These are phyloP conservation scores for Ormyrus labotus DNA, from an alignment of 2,888 invertebrate genomes.

Conservation along the genomic window DNA sequence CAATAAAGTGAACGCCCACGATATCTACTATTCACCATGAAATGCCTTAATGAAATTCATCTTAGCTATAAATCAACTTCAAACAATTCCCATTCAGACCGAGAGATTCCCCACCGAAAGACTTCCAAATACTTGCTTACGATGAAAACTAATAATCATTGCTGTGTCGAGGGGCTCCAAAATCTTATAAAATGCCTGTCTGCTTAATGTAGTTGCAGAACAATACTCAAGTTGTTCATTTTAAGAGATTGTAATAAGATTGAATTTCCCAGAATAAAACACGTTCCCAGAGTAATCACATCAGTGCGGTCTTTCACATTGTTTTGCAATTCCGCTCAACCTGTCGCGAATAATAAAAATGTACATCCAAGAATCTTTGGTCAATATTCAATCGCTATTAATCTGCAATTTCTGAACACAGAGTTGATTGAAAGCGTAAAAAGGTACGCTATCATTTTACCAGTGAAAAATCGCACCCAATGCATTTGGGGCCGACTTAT, in stretches of 20 bases:
- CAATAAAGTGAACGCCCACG: constrained; percentile 30
- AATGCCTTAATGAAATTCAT: constrained; percentile 53
- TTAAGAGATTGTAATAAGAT: neutral
- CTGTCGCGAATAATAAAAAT: too few relatives aligned
- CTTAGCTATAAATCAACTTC: constrained; percentile 50
- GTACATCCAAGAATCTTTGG: too few relatives aligned
- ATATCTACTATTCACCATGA: constrained; percentile 17
- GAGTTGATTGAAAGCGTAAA: neutral
- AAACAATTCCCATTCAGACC: constrained; percentile 41
- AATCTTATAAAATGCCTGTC: neutral
- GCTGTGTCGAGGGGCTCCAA: neutral
- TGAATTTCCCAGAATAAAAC: too few relatives aligned
- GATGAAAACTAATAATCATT: neutral
- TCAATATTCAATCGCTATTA: too few relatives aligned
- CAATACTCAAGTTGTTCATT: neutral
- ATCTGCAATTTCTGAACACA: neutral
- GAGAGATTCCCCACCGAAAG: constrained; percentile 12
- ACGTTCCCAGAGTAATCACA: too few relatives aligned
- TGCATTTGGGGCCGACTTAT: constrained; percentile 25
- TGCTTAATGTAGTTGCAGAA: neutral
- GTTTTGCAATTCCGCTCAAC: too few relatives aligned
- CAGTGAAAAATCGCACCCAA: neutral
- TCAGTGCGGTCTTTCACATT: too few relatives aligned
- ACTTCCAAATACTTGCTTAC: constrained; percentile 7
- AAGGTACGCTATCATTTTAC: neutral